Conservation (phyloP, 2,113 vertebrate genomes). For the Scortum barcoo region DNA sequence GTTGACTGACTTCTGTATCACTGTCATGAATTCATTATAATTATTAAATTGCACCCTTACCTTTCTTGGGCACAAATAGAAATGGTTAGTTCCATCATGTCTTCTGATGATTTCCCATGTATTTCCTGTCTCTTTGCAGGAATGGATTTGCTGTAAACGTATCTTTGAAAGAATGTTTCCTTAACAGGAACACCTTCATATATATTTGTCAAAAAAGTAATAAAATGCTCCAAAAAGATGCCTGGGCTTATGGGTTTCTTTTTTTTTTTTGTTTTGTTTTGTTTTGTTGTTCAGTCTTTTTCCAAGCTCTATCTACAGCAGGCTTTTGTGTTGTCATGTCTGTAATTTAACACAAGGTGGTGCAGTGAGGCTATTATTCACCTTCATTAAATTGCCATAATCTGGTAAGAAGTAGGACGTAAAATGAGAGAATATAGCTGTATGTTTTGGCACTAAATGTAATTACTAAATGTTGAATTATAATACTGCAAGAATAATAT, state of each 20-base stretch:
- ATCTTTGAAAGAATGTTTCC: slow-evolving; percentile 84
- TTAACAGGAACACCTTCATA: slow-evolving; percentile 82
- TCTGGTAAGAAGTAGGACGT: background rate
- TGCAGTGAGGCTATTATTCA: slow-evolving; percentile 19
- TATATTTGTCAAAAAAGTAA: slow-evolving; percentile 89
- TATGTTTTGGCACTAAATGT: background rate
- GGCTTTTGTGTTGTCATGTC: background rate
- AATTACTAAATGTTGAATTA: background rate
- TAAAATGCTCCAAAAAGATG: slow-evolving; percentile 81
- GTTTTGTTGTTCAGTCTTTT: no score
- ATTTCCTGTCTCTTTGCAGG: slow-evolving; percentile 80
- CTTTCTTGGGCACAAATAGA: slow-evolving; percentile 79
- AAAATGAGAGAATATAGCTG: background rate
- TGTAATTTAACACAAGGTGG: slow-evolving; percentile 70
- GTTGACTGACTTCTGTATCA: slow-evolving; percentile 65
- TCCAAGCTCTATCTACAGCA: background rate
- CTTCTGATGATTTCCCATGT: slow-evolving; percentile 72
- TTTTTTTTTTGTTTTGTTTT: background rate
- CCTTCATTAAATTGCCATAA: no score
- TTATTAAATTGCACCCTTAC: slow-evolving; percentile 64
- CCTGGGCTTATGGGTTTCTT: slow-evolving; percentile 5
- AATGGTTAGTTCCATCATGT: slow-evolving; percentile 73
- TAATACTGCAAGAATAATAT: background rate
- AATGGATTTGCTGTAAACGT: slow-evolving; percentile 83
- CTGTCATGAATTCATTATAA: slow-evolving; percentile 61